Percentiles rank a stretch among this genome's conserved stretches.
Evolutionary conservation across 2,888 invertebrate species (phyloP).

Genomic region (Teinopalpus imperialis): DNA sequence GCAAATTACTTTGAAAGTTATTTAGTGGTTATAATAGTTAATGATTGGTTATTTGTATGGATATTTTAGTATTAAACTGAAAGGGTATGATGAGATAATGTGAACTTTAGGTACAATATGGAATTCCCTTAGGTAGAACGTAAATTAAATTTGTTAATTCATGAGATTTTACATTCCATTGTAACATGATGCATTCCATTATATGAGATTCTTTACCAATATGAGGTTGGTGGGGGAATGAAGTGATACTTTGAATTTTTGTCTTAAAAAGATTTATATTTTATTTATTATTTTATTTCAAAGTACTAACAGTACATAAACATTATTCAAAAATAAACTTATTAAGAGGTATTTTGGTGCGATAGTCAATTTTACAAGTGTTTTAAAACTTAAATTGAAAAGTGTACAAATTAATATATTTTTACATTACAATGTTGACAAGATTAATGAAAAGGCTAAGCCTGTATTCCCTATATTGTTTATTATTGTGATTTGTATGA

Average conservation of each 20-base stretch:
- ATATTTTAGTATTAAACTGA: conserved; percentile 74
- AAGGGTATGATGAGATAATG: conserved; percentile 50
- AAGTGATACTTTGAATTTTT: conserved; percentile 60
- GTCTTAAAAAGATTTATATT: conserved; percentile 50
- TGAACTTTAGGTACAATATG: conserved; percentile 35
- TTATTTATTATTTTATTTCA: conserved; percentile 62
- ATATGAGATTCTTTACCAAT: conserved; percentile 33
- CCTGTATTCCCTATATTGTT: conserved; percentile 75
- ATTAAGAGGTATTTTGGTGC: conserved; percentile 77
- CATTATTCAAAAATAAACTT: conserved; percentile 59
- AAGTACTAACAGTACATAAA: conserved; percentile 65
- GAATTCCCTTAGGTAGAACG: conserved; percentile 25
- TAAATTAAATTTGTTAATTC: conserved; percentile 11
- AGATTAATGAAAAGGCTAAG: conserved; percentile 70
- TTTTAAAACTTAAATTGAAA: conserved; percentile 66
- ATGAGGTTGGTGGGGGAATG: conserved; percentile 64
- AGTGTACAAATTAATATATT: conserved; percentile 82
- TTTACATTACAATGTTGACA: conserved; percentile 79
- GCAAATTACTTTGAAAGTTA: conserved; percentile 72
- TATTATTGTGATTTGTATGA: conserved; percentile 70
- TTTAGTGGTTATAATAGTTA: conserved; percentile 67
- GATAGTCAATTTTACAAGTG: conserved; percentile 80
- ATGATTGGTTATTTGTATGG: conserved; percentile 53
- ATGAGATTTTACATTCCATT: conserved; percentile 37
- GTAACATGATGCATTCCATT: conserved; percentile 41